Conservation (phyloP, 2,797 vertebrate species). For the Hippopotamyrus pictus region DNA sequence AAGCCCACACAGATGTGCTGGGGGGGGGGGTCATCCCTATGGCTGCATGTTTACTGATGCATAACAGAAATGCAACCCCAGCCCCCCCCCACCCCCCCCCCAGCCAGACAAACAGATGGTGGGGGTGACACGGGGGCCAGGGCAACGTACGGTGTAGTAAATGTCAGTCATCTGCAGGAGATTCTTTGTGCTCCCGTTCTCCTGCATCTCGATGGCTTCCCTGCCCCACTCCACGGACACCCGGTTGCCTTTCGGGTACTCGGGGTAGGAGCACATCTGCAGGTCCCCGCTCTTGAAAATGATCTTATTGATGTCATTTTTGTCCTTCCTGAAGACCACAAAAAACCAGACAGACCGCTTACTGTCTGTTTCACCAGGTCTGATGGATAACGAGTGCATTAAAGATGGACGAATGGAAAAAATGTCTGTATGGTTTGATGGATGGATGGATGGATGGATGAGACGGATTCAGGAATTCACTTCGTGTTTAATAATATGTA, state of each 20-base stretch:
- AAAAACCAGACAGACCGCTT: constrained; percentile 26
- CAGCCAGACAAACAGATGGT: not conserved
- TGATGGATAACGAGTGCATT: not conserved
- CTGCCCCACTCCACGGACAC: constrained; percentile 89
- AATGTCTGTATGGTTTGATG: not conserved
- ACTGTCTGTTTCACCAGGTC: not conserved
- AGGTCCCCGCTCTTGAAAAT: constrained; percentile 97
- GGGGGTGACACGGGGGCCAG: not conserved
- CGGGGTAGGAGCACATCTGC: constrained; percentile 90
- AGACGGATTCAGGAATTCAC: not conserved
- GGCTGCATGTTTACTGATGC: not conserved
- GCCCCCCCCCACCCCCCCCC: not conserved
- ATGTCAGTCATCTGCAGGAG: constrained; percentile 95
- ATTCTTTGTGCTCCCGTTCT: constrained; percentile 98
- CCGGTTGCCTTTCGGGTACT: constrained; percentile 85
- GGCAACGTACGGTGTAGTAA: constrained; percentile 81
- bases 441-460: not conserved
- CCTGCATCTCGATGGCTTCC: constrained; percentile 97
- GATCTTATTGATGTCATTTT: constrained; percentile 97
- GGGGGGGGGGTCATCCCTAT: not conserved
- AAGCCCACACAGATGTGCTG: not conserved
- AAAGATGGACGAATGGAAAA: not conserved
- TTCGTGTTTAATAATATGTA: not conserved
- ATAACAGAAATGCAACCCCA: not conserved
- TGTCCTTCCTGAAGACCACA: constrained; percentile 76